Evolutionary conservation across 1,140 invertebrate species (phyloP).

Genomic region (Drosophila chauvacae): DNA sequence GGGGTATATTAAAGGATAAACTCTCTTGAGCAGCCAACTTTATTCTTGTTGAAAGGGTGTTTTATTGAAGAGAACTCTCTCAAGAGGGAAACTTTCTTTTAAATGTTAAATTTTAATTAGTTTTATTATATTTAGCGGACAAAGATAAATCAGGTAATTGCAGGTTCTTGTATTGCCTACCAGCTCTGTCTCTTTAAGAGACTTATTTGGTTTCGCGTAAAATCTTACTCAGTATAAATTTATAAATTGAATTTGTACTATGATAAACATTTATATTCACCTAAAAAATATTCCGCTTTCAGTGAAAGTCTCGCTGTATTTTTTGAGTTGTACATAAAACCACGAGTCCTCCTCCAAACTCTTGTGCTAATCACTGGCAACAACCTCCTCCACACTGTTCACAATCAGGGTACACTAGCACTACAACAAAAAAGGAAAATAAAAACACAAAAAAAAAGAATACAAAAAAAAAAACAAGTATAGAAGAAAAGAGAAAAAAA

Average conservation of each 20-base stretch:
- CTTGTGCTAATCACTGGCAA: conserved; percentile 28
- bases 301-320: not conserved
- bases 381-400: conserved; percentile 15
- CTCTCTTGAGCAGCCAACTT: not conserved
- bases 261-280: not conserved
- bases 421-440: not conserved
- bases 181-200: not conserved
- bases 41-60: not conserved
- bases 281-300: not conserved
- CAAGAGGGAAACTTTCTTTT: no score
- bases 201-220: not conserved
- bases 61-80: not conserved
- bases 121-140: no score
- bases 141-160: no score
- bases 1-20: not conserved
- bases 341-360: conserved; percentile 24
- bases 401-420: conserved; percentile 10
- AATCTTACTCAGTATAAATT: no score
- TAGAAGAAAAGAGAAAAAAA: conserved; percentile 11
- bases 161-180: no score
- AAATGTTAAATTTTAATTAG: no score
- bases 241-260: not conserved
- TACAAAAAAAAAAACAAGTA: not conserved
- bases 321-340: not conserved
- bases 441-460: not conserved